These are phyloP conservation scores for Gryllus longicercus DNA, from an alignment of 2,888 invertebrate species.

Conservation along the genomic window DNA sequence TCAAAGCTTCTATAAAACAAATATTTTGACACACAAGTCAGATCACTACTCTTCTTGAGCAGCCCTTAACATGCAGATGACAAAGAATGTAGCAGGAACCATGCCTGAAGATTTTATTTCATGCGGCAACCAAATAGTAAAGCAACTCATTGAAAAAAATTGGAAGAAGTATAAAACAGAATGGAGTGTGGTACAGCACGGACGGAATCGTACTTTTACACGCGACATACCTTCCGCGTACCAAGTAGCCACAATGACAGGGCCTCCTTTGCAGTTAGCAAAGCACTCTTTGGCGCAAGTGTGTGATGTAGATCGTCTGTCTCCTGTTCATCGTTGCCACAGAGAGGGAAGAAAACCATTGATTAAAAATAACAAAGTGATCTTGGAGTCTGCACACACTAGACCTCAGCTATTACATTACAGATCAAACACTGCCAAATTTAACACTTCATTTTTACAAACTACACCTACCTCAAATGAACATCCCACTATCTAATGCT, in stretches of 20 bases:
- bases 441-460: too few species aligned
- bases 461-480: too few species aligned
- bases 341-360: constrained; percentile 36
- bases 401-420: too few species aligned
- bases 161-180: neutral
- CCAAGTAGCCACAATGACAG: constrained; percentile 91
- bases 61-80: too few species aligned
- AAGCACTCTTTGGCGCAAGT: constrained; percentile 47
- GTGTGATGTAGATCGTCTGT: constrained; percentile 56
- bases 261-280: constrained; percentile 90
- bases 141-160: neutral
- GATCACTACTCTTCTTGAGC: too few species aligned
- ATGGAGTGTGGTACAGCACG: constrained; percentile 6
- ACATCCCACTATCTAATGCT: too few species aligned
- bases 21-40: too few species aligned
- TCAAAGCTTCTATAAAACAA: too few species aligned
- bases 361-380: neutral
- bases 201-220: constrained; percentile 29
- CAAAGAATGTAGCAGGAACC: neutral
- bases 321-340: constrained; percentile 59
- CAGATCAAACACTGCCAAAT: too few species aligned
- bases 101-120: neutral
- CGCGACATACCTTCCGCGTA: constrained; percentile 79
- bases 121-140: neutral
- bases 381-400: too few species aligned